Conservation (phyloP, 2,888 invertebrate species). For the Cataglyphis altisquamis region DNA sequence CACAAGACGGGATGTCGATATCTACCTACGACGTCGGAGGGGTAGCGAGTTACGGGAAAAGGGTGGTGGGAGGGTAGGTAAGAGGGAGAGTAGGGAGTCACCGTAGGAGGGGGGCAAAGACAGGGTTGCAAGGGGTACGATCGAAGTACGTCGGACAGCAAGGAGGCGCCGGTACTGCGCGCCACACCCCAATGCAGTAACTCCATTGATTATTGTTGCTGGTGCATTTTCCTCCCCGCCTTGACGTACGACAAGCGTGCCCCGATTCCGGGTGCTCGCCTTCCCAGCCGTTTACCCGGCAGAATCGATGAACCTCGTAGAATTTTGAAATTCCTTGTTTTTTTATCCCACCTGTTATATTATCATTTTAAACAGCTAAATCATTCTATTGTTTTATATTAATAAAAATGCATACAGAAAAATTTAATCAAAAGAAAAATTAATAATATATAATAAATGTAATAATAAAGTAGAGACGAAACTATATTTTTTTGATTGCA, state of each 20-base stretch:
- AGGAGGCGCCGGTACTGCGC: slow-evolving; percentile 82
- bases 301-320: slow-evolving; percentile 44
- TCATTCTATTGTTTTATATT: neutral
- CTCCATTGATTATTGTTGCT: slow-evolving; percentile 86
- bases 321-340: slow-evolving; percentile 17
- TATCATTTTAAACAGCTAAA: neutral
- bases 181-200: slow-evolving; percentile 85
- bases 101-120: slow-evolving; percentile 59
- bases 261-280: slow-evolving; percentile 67
- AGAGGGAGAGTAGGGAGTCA: slow-evolving; percentile 49
- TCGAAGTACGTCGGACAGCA: slow-evolving; percentile 84
- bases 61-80: slow-evolving; percentile 46
- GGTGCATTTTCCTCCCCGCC: slow-evolving; percentile 78
- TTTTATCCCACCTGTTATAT: neutral
- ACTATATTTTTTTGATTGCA: slow-evolving; percentile 8
- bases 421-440: neutral
- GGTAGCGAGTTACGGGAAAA: slow-evolving; percentile 60
- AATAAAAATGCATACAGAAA: neutral
- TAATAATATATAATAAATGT: slow-evolving; percentile 1
- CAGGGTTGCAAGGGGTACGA: slow-evolving; percentile 77
- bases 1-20: slow-evolving; percentile 75
- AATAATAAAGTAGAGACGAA: neutral
- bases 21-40: slow-evolving; percentile 62
- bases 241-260: slow-evolving; percentile 72
- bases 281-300: slow-evolving; percentile 41